These are phyloP conservation scores for Mungos mungo DNA, from an alignment of 2,113 vertebrate species.

Conservation along the genomic window DNA sequence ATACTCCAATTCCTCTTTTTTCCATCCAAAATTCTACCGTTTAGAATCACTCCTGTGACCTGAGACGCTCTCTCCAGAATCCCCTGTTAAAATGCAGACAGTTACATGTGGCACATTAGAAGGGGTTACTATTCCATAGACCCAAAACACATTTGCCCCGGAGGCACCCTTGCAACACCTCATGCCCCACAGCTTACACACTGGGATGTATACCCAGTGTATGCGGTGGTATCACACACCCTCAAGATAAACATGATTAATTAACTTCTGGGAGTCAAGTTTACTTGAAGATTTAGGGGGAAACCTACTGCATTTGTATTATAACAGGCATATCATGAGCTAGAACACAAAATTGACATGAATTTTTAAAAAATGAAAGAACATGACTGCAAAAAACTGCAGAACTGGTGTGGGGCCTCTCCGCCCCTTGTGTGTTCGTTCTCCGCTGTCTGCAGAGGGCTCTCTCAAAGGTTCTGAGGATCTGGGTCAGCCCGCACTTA, in stretches of 20 bases:
- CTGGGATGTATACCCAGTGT: neutral
- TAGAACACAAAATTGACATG: neutral
- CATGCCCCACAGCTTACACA: neutral
- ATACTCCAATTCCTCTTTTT: neutral
- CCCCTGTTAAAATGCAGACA: neutral
- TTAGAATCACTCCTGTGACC: neutral
- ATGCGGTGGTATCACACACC: neutral
- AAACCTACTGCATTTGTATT: neutral
- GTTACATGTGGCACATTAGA: neutral
- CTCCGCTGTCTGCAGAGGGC: neutral
- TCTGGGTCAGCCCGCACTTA: neutral
- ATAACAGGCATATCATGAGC: neutral
- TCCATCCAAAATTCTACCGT: neutral
- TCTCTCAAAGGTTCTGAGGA: neutral
- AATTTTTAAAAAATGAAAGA: conserved; percentile 2
- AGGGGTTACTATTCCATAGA: neutral
- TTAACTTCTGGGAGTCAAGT: neutral
- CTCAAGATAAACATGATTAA: neutral
- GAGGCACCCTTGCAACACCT: neutral
- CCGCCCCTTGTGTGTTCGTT: neutral
- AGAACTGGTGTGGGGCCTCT: neutral
- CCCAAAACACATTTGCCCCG: neutral
- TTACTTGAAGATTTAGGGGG: neutral
- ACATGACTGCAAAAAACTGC: neutral
- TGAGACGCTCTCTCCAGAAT: neutral